phyloP scores from a whole-genome alignment of 2,113 vertebrate genomes.

The Psammodynastes pulverulentus region DNA sequence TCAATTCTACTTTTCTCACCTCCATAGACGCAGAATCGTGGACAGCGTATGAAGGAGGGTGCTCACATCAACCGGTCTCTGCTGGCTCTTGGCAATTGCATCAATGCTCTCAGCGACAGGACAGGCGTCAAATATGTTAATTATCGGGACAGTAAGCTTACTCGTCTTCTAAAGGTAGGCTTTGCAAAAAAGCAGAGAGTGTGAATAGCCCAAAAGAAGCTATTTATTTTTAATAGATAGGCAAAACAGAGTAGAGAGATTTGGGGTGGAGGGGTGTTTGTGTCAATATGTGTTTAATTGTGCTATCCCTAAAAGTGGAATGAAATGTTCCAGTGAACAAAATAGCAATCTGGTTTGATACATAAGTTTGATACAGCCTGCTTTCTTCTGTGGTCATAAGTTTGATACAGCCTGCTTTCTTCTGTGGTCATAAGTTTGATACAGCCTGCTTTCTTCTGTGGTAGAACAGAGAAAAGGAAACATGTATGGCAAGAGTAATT shows the following conservation, averaged over 20 bases:
- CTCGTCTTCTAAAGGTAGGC: constrained; percentile 86
- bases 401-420: no score
- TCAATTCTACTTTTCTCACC: not conserved
- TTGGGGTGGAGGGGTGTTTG: accelerated
- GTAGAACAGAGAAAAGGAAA: not conserved
- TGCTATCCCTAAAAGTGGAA: not conserved
- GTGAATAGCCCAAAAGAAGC: no score
- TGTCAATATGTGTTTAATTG: not conserved
- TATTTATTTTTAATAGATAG: not conserved
- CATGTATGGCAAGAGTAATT: not conserved
- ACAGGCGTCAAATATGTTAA: constrained; percentile 84
- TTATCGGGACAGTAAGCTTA: constrained; percentile 93
- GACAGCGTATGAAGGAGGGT: constrained; percentile 89
- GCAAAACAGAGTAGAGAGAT: not conserved
- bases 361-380: no score
- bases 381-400: no score
- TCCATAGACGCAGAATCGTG: constrained; percentile 84
- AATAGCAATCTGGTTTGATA: not conserved
- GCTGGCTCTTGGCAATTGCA: constrained; percentile 91
- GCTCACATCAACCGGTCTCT: constrained; percentile 93
- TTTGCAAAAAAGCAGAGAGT: not conserved
- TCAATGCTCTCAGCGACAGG: constrained; percentile 86
- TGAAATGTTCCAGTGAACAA: not conserved
- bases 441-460: not conserved
- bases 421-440: not conserved